Evolutionary conservation across 2,113 vertebrate genomes (phyloP), one percentile per base, ranked within the genome.

Genomic region (Macrotus californicus): DNA sequence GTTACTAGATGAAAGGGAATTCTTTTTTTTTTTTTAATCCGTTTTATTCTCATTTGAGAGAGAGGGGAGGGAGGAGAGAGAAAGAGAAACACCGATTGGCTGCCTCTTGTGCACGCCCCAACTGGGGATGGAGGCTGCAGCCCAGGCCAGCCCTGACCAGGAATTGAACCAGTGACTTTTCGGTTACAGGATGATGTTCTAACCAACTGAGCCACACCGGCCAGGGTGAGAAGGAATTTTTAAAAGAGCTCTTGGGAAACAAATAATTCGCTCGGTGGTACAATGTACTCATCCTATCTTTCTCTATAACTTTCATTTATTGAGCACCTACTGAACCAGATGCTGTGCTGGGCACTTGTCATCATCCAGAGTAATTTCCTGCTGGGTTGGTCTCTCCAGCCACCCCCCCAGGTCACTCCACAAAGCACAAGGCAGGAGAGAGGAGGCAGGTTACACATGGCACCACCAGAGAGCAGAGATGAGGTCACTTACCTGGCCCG

Each of bases 401-500:
- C 24, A 70, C 39, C 21, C n/a, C 24, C 41, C 24, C 18, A 7
- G 29, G 24, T 46, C 41, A 79, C 31, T 48, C 72, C 36, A 67
- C 26, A 43, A 64, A 76, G 54, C 73, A 54, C 2, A 3, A 0
- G 1, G 22, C 21, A 73, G 73, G 36, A 66, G 18, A 93, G 80
- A 66, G 79, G 82, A 36, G 24, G 54, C 9, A 48, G 48, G 67
- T 43, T 22, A 48, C 24, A 22, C 59, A 4, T 29, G 59, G 24
- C 59, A 61, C 59, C 26, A 61, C 24, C 97, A 61, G 41, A 48
- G 15, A 93, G 70, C 67, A 54, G 72, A 46, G 34, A 48, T 1
- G 48, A 59, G 84, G 31, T 31, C 75, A n/a, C 98, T 98, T 97
- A 99, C 99, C 98, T 99, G 99, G 95, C 99, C 99, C 34, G 98